These are phyloP conservation scores for Cyprinodon tularosa DNA, from an alignment of 2,113 vertebrate genomes.

Conservation along the genomic window DNA sequence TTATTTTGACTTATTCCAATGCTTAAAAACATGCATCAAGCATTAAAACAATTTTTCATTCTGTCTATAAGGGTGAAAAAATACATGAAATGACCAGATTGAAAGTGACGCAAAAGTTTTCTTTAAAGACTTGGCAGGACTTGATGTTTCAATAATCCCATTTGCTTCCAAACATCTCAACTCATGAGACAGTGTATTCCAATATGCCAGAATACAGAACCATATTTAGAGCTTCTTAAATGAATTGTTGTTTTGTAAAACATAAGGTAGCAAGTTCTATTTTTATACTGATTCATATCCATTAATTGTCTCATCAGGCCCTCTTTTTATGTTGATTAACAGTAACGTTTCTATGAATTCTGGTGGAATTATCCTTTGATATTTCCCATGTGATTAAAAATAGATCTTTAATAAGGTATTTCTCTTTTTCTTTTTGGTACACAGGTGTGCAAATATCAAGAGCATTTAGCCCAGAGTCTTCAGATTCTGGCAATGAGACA, in stretches of 20 bases:
- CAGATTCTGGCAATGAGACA: slow-evolving; percentile 99
- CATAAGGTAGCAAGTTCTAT: neutral
- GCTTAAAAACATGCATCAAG: no score
- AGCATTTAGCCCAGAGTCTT: slow-evolving; percentile 98
- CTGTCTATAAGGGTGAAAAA: no score
- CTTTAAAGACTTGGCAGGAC: no score
- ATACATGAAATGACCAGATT: no score
- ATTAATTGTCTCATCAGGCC: neutral
- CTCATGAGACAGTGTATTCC: neutral
- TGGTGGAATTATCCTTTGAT: slow-evolving; percentile 50
- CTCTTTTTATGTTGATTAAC: slow-evolving; percentile 3
- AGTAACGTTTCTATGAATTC: slow-evolving; percentile 37
- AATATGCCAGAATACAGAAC: neutral
- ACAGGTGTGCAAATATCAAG: slow-evolving; percentile 98
- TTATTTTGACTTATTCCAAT: no score
- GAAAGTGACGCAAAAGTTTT: no score
- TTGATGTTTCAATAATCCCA: neutral
- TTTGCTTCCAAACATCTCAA: no score
- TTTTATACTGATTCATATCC: slow-evolving; percentile 9
- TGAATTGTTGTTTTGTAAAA: neutral
- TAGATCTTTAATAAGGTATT: slow-evolving; percentile 82
- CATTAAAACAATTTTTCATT: no score
- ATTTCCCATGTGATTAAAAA: slow-evolving; percentile 72
- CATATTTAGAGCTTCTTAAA: neutral
- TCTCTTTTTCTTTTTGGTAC: slow-evolving; percentile 85